Base-by-base conservation (phyloP, 2,113 vertebrate genomes). In the Acrocephalus kingi region DNA sequence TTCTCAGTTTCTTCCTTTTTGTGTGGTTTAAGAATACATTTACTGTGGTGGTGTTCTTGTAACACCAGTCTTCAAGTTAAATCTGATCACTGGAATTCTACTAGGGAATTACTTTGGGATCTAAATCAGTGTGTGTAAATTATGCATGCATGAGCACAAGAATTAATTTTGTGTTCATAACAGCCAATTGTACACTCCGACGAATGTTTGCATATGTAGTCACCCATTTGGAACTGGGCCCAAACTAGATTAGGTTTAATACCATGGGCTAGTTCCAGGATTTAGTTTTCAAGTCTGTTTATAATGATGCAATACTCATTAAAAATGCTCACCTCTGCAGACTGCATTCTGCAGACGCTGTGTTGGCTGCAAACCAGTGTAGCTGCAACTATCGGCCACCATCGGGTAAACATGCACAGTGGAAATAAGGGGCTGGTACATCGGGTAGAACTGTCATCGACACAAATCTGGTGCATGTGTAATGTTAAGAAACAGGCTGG, bases 191-290 rank as follows among this genome's bases (percentile, higher is more conserved):
- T 96, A 93, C 45, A 41, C 77, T 78, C 52, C 92, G 68, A 80
- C 0, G 0, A 89, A 63, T 95, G 94, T 95, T 97, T 96, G 94
- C 86, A 46, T 71, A 76, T 21, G 10, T 10, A 94, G 80, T 93
- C 93, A 94, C 80, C 90, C 91, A 25, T 90, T 93, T 96, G 96
- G 95, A 96, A 78, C 62, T 1, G 7, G 83, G 84, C 94, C 94
- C 80, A 94, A 89, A 48, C 68, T 74, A 87, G 77, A 96, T 93
- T 51, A 92, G 73, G 83, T 67, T 89, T 92, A 94, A 90, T 89
- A 74, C 52, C 48, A 33, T n/a, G 64, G 86, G 76, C 80, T 81
- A 63, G 73, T 90, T 95, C 56, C 80, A 93, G 83, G 69, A 81
- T 77, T 90, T 81, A 63, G 59, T 87, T 93, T 87, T 79, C 25